Percentiles rank a stretch among this genome's conserved stretches.
phyloP scores from a whole-genome alignment of 2,113 vertebrate species.

The Takifugu flavidus region DNA sequence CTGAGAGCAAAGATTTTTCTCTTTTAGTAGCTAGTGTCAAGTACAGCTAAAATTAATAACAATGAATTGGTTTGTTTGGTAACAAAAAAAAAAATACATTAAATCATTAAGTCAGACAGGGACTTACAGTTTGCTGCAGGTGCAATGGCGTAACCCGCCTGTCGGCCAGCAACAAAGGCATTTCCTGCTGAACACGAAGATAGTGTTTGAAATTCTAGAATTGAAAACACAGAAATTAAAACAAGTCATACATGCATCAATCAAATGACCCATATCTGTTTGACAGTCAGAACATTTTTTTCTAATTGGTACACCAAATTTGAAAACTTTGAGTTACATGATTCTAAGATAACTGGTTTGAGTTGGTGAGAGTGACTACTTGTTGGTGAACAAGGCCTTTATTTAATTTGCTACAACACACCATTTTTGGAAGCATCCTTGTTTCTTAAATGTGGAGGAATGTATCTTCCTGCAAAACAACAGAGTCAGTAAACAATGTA shows the following conservation, averaged over 20 bases:
- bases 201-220: neutral
- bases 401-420: slow-evolving; percentile 60
- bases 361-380: too few species aligned
- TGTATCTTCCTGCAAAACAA: slow-evolving; percentile 83
- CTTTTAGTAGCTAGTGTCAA: too few species aligned
- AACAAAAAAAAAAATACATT: neutral
- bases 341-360: too few species aligned
- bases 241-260: too few species aligned
- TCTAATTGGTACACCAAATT: too few species aligned
- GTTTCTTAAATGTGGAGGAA: slow-evolving; percentile 95
- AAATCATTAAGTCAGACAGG: neutral
- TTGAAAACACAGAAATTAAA: too few species aligned
- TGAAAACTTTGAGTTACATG: too few species aligned
- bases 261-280: too few species aligned
- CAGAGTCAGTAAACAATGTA: slow-evolving; percentile 24
- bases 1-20: too few species aligned
- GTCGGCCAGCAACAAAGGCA: slow-evolving; percentile 64
- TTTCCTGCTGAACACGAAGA: slow-evolving; percentile 62
- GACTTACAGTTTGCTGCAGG: slow-evolving; percentile 67
- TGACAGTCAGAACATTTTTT: too few species aligned
- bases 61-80: neutral
- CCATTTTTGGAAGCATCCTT: slow-evolving; percentile 88
- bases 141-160: slow-evolving; percentile 64
- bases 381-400: too few species aligned
- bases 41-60: too few species aligned